Evolutionary conservation across 1,140 invertebrate genomes (phyloP).

Genomic region (Conus ventricosus): DNA sequence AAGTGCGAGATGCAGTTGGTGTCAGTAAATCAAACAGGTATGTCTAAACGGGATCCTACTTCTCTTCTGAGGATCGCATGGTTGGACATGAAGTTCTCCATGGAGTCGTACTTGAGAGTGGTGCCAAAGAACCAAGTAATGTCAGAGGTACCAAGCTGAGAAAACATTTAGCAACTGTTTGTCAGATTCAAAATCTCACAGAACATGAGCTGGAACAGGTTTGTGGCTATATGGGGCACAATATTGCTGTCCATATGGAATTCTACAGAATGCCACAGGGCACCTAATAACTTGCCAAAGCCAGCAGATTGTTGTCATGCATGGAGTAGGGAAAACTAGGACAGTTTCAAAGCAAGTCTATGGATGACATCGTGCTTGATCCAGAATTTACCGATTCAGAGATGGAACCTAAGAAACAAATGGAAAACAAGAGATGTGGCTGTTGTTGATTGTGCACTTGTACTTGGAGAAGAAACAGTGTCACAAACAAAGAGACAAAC

Average conservation of each 20-base stretch:
- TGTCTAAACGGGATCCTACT: not conserved
- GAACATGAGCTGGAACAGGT: constrained; percentile 4
- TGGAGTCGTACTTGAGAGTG: not conserved
- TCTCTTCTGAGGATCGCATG: not conserved
- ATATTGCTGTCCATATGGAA: not conserved
- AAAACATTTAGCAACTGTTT: not conserved
- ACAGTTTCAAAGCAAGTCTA: not conserved
- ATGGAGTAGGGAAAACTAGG: not conserved
- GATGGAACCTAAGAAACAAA: not conserved
- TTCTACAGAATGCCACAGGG: not conserved
- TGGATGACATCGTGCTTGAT: not conserved
- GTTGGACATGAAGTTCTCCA: not conserved
- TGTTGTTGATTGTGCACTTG: not conserved
- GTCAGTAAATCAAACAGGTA: not conserved
- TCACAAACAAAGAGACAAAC: not conserved
- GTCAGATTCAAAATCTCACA: not conserved
- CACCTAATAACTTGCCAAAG: not conserved
- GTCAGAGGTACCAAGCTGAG: not conserved
- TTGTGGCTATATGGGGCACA: not conserved
- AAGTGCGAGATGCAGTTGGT: not conserved
- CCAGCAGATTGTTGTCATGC: not conserved
- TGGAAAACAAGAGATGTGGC: not conserved
- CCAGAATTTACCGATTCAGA: not conserved
- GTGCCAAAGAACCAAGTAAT: not conserved
- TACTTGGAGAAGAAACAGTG: not conserved